phyloP scores from a whole-genome alignment of 2,797 vertebrate genomes.

The Echiichthys vipera region DNA sequence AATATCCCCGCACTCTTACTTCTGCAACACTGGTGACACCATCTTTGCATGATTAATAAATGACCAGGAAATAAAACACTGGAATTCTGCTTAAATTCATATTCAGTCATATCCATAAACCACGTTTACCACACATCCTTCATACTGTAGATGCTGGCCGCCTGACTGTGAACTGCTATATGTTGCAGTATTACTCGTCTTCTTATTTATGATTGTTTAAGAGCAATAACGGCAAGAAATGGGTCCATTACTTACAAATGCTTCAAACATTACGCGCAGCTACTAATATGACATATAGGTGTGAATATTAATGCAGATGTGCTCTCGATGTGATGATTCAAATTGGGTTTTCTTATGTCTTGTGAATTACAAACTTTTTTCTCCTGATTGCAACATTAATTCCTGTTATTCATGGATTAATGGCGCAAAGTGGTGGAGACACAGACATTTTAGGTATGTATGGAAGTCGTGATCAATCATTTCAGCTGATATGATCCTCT shows the following conservation, averaged over 20 bases:
- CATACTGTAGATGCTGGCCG: not conserved
- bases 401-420: conserved; percentile 14
- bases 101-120: conserved; percentile 33
- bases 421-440: not conserved
- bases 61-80: no score
- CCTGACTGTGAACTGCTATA: not conserved
- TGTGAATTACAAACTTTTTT: not conserved
- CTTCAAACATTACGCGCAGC: not conserved
- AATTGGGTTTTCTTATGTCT: not conserved
- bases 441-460: no score
- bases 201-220: conserved; percentile 9
- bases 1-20: not conserved
- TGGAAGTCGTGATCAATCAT: no score
- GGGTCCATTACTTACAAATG: not conserved
- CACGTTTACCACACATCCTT: not conserved
- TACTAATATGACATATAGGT: not conserved
- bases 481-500: conserved; percentile 13
- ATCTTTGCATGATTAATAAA: conserved; percentile 4
- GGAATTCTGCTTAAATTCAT: conserved; percentile 14
- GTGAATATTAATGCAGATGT: conserved; percentile 31
- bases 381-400: conserved; percentile 3
- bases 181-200: not conserved
- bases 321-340: not conserved
- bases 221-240: not conserved
- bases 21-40: not conserved